Percentiles rank a stretch among this genome's conserved stretches.
Evolutionary conservation across 2,797 vertebrate genomes (phyloP).

Genomic region (Morus bassanus): DNA sequence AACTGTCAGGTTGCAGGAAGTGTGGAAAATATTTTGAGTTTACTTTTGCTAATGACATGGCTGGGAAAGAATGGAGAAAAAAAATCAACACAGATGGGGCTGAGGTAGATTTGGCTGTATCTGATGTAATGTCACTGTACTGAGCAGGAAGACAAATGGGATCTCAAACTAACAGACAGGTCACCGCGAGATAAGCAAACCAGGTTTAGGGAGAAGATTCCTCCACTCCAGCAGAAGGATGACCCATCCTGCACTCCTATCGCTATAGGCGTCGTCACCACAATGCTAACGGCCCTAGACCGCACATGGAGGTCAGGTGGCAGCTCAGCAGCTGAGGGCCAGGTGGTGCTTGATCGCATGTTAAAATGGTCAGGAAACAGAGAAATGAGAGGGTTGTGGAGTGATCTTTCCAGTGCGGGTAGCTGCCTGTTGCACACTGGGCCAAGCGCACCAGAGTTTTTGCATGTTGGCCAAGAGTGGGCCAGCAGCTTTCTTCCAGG

Average conservation of each 20-base stretch:
- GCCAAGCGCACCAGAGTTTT: background rate
- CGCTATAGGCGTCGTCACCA: background rate
- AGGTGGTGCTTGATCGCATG: background rate
- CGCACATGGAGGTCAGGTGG: fast-evolving
- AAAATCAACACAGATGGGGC: background rate
- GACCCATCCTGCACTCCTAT: background rate
- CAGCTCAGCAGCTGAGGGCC: background rate
- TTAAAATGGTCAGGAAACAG: background rate
- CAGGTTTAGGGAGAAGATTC: background rate
- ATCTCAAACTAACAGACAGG: background rate
- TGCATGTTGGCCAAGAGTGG: background rate
- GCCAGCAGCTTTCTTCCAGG: background rate
- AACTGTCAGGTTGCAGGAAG: background rate
- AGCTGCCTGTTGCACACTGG: background rate
- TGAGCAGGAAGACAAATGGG: background rate
- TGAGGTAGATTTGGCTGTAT: slow-evolving; percentile 57
- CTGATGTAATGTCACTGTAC: background rate
- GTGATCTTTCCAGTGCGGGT: background rate
- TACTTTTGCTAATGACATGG: background rate
- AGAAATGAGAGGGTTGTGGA: background rate
- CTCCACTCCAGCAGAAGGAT: background rate
- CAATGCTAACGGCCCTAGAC: background rate
- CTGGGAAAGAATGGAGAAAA: background rate
- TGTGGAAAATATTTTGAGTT: background rate
- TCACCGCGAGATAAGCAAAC: background rate